phyloP scores from a whole-genome alignment of 2,888 invertebrate species.

The Xestia rhomboidea region DNA sequence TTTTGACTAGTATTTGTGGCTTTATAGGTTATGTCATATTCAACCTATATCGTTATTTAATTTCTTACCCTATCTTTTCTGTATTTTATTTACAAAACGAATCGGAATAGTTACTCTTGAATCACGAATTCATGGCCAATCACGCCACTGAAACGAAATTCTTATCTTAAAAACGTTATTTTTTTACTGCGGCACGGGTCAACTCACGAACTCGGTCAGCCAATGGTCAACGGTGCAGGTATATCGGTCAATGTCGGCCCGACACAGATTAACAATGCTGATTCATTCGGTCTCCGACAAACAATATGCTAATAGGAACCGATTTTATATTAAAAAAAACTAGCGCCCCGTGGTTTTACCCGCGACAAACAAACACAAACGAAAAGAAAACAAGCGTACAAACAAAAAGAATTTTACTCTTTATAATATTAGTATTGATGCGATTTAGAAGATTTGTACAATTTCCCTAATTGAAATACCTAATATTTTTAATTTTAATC shows the following conservation, averaged over 20 bases:
- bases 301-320: conserved; percentile 59
- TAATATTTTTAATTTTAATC: not conserved
- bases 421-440: no score
- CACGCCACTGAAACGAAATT: not conserved
- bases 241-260: conserved; percentile 76
- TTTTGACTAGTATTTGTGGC: conserved; percentile 4
- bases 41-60: not conserved
- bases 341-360: no score
- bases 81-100: not conserved
- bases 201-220: conserved; percentile 64
- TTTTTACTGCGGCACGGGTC: conserved; percentile 32
- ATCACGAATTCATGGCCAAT: not conserved
- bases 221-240: conserved; percentile 56
- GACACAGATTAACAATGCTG: conserved; percentile 65
- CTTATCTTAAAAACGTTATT: not conserved
- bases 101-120: not conserved
- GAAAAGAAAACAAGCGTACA: no score
- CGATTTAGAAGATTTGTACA: no score
- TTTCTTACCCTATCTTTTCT: not conserved
- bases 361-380: no score
- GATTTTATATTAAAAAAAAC: conserved; percentile 18
- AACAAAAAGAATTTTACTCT: no score
- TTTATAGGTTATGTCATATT: conserved; percentile 6
- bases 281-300: conserved; percentile 61
- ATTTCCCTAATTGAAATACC: not conserved